A percentile compares a stretch with the other conserved stretches of the same genome.
phyloP scores from a whole-genome alignment of 2,888 invertebrate genomes.

The Tachina lurida region DNA sequence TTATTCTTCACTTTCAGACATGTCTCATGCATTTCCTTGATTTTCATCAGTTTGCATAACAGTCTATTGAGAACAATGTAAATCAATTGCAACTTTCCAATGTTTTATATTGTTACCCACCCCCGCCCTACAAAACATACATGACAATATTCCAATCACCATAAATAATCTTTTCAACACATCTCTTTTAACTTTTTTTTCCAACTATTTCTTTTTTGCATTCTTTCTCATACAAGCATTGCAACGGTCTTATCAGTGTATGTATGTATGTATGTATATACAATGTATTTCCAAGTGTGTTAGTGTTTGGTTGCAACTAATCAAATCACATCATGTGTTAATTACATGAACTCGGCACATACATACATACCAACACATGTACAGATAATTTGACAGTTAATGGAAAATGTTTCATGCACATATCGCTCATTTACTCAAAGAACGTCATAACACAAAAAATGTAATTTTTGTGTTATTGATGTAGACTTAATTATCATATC shows the following conservation, averaged over 20 bases:
- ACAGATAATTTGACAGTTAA: neutral
- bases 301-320: conserved; percentile 14
- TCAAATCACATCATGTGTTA: conserved; percentile 46
- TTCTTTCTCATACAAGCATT: neutral
- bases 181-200: conserved; percentile 38
- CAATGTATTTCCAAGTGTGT: neutral
- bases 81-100: conserved; percentile 56
- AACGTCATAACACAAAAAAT: no score
- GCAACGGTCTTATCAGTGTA: neutral
- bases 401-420: neutral
- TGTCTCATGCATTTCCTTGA: conserved; percentile 65
- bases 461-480: no score
- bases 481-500: no score
- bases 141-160: conserved; percentile 60
- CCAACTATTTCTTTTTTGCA: neutral
- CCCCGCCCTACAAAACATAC: neutral
- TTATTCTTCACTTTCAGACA: conserved; percentile 62
- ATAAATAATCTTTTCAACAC: conserved; percentile 63
- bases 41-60: conserved; percentile 56
- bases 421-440: no score
- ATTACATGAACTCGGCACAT: conserved; percentile 11
- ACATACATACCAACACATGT: neutral
- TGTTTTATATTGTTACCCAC: conserved; percentile 24
- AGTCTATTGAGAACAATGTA: conserved; percentile 38
- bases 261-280: neutral